phyloP scores from a whole-genome alignment of 2,113 vertebrate species.

The Microtus ochrogaster region DNA sequence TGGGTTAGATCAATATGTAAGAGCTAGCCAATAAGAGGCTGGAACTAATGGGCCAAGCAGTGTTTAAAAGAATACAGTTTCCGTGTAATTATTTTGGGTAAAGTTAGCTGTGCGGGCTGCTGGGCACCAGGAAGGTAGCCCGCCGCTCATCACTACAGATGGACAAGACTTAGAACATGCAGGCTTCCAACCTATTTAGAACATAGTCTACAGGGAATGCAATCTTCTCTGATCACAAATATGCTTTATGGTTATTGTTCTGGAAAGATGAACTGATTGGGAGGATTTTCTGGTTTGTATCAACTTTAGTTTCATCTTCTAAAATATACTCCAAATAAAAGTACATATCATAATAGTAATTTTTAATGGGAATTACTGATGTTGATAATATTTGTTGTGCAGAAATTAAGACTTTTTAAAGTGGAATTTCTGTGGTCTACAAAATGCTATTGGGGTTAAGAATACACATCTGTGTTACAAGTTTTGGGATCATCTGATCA shows the following conservation, averaged over 20 bases:
- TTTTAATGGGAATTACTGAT: slow-evolving; percentile 70
- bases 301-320: not conserved
- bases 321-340: not conserved
- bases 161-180: slow-evolving; percentile 52
- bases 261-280: slow-evolving; percentile 35
- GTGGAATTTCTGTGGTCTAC: slow-evolving; percentile 53
- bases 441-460: slow-evolving; percentile 52
- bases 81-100: too few relatives aligned
- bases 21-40: too few relatives aligned
- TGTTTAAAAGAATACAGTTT: too few relatives aligned
- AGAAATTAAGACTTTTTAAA: slow-evolving; percentile 66
- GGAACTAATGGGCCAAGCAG: too few relatives aligned
- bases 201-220: slow-evolving; percentile 62
- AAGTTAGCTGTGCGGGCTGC: too few relatives aligned
- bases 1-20: too few relatives aligned
- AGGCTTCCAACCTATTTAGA: slow-evolving; percentile 51
- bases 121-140: too few relatives aligned
- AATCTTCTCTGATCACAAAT: slow-evolving; percentile 31
- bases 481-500: not conserved
- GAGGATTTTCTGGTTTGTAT: slow-evolving; percentile 36
- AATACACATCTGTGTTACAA: slow-evolving; percentile 48
- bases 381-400: not conserved
- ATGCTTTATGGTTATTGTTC: slow-evolving; percentile 55
- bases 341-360: slow-evolving; percentile 40
- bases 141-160: not conserved